Evolutionary conservation across 2,797 vertebrate species (phyloP), one percentile per base, ranked within the genome.

Genomic region (Chaunax sp.): DNA sequence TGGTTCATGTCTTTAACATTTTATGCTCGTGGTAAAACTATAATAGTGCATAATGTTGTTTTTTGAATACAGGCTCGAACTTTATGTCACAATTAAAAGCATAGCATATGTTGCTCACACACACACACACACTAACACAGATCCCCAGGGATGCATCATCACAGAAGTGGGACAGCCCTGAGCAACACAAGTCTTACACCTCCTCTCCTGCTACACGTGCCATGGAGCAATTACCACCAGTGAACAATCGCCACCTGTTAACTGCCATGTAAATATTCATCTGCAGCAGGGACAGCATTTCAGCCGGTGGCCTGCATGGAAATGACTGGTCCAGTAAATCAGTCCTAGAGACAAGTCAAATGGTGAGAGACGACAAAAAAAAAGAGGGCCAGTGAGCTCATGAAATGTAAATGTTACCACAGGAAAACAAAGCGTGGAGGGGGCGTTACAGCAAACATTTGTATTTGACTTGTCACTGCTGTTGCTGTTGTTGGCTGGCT

Each of bases 241-340:
- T 90, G 87, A 92, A 89, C 83, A 81, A 80, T 90, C 64, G 60
- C 86, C 91, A 92, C 90, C 92, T 92, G 92, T 92, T 93, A 92
- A 90, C 90, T 80, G 89, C 87, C 87, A 90, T 90, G 89, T 92
- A 92, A 91, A 92, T 92, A 91, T 92, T 90, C 84, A 89, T 92
- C 79, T 78, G 81, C 76, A 81, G 75, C 55, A 18, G 75, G 57
- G 83, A 76, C 69, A 79, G 72, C 44, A 20, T 61, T 80, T 59
- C 59, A 83, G 78, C 89, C 83, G 53, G 74, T 66, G 82, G 79
- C 64, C 86, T 71, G 78, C 67, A 83, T 83, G 83, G 72, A 85
- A 90, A 88, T 76, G 76, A 83, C 76, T 51, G 57, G 71, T 37
- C 71, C 78, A 81, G 75, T 88, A 87, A 90, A 91, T 90, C 84